Evolutionary conservation across 2,797 vertebrate genomes (phyloP).

Genomic region (Ciconia nigra): DNA sequence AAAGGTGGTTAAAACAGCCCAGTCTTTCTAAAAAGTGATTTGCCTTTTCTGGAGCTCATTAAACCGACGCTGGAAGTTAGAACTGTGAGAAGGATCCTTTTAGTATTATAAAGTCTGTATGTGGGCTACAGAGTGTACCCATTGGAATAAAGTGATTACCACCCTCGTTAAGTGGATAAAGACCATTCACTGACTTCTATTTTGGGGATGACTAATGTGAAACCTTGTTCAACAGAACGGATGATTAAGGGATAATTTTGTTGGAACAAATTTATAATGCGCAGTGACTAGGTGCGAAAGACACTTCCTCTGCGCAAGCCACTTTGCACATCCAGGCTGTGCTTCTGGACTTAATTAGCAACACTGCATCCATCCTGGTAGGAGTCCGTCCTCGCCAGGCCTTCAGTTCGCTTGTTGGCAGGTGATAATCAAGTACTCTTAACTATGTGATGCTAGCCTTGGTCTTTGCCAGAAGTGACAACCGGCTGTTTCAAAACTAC

Average conservation of each 20-base stretch:
- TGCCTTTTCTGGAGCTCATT: background rate
- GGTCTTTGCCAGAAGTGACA: background rate
- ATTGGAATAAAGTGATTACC: slow-evolving; percentile 9
- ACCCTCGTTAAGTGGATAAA: slow-evolving; percentile 25
- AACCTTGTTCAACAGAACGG: background rate
- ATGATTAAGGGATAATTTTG: slow-evolving; percentile 47
- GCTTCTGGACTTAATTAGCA: slow-evolving; percentile 31
- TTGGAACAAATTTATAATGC: slow-evolving; percentile 3
- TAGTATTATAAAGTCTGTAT: background rate
- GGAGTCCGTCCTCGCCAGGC: background rate
- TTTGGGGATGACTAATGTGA: slow-evolving; percentile 26
- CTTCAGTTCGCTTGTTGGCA: background rate
- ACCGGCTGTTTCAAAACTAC: background rate
- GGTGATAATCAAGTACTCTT: background rate
- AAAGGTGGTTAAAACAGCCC: background rate
- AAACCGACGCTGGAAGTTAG: background rate
- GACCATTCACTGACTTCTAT: slow-evolving; percentile 10
- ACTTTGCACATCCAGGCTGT: slow-evolving; percentile 4
- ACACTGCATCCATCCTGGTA: background rate
- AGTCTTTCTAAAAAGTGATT: background rate
- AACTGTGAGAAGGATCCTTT: background rate
- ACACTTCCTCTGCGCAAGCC: background rate
- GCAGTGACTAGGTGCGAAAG: slow-evolving; percentile 35
- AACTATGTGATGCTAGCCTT: background rate
- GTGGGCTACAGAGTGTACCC: background rate